A percentile compares a stretch with the other conserved stretches of the same genome.
These are phyloP conservation scores for Numenius phaeopus DNA, from an alignment of 2,797 vertebrate genomes.

Conservation along the genomic window DNA sequence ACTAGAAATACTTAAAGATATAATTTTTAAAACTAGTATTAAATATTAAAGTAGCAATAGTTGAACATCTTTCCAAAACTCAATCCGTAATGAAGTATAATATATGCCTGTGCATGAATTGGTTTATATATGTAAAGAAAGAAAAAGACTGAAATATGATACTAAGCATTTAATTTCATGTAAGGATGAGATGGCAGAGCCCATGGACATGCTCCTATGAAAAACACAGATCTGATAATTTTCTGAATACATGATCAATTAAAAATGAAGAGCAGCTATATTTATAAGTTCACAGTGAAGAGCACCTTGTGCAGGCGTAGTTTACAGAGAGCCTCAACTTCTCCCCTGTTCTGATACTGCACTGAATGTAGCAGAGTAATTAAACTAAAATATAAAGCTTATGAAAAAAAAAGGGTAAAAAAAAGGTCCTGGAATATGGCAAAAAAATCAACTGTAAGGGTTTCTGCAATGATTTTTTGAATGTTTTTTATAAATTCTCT, in stretches of 20 bases:
- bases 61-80: background rate
- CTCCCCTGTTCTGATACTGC: background rate
- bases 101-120: background rate
- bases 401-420: accelerated
- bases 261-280: background rate
- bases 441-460: background rate
- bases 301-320: background rate
- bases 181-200: background rate
- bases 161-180: background rate
- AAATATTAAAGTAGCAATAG: background rate
- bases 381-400: background rate
- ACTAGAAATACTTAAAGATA: background rate
- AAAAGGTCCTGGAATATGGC: background rate
- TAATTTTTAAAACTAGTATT: background rate
- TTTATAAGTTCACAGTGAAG: background rate
- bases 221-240: background rate
- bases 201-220: background rate
- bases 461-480: background rate
- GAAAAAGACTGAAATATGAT: background rate
- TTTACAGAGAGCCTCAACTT: background rate
- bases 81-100: background rate
- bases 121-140: background rate
- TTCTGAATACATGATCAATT: background rate
- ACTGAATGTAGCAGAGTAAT: background rate
- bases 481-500: background rate